phyloP scores from a whole-genome alignment of 2,888 invertebrate genomes.

The Prostheceraeus crozeri region DNA sequence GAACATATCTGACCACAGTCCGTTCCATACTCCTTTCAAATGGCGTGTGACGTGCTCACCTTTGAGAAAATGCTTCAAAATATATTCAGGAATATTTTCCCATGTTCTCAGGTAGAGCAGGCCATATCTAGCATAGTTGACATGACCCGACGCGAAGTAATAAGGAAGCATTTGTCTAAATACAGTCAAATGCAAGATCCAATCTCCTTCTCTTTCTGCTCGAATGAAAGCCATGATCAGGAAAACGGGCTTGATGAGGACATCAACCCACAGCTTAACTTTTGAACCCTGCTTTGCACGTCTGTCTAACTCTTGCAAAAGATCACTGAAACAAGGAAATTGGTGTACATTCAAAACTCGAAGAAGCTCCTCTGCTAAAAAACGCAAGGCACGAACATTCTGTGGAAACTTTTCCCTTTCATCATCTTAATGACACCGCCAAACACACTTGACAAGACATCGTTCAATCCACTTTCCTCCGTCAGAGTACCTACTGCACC shows the following conservation, averaged over 20 bases:
- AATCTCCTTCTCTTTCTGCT: slow-evolving; percentile 42
- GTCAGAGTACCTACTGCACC: slow-evolving; percentile 39
- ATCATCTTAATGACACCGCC: slow-evolving; percentile 43
- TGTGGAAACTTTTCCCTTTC: slow-evolving; percentile 43
- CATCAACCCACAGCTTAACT: slow-evolving; percentile 40
- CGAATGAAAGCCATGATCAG: slow-evolving; percentile 41
- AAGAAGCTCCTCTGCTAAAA: slow-evolving; percentile 41
- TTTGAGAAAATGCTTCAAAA: slow-evolving; percentile 38
- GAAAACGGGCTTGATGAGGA: slow-evolving; percentile 41
- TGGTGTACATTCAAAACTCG: slow-evolving; percentile 31
- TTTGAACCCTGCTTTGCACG: slow-evolving; percentile 22
- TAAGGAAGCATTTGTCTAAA: slow-evolving; percentile 43
- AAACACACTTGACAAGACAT: slow-evolving; percentile 41
- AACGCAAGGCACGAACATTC: slow-evolving; percentile 40
- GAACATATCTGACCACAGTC: slow-evolving; percentile 43
- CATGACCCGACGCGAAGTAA: slow-evolving; percentile 43
- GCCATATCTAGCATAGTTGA: slow-evolving; percentile 42
- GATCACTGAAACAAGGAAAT: slow-evolving; percentile 37
- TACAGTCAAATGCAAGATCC: too few relatives aligned
- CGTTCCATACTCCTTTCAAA: slow-evolving; percentile 43
- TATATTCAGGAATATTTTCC: slow-evolving; percentile 38
- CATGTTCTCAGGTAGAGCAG: slow-evolving; percentile 42
- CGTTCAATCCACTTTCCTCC: slow-evolving; percentile 41
- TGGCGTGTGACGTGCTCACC: slow-evolving; percentile 43
- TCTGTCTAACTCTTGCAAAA: slow-evolving; percentile 40